phyloP scores from a whole-genome alignment of 1,140 invertebrate species.

The Zaprionus ornatus region DNA sequence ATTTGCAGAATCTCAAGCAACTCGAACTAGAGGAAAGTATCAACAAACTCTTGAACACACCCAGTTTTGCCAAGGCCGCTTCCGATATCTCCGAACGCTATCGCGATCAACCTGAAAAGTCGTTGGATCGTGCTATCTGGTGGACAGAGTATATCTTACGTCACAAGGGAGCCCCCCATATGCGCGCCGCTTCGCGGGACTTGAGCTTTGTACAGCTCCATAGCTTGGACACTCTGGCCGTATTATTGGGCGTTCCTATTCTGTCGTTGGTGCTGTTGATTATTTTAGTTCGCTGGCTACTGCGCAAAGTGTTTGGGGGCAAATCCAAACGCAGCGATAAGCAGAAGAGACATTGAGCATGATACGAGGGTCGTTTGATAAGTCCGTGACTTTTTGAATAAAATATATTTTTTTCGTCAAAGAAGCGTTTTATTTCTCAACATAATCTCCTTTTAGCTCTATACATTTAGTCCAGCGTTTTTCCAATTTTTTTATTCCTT shows the following conservation, averaged over 20 bases:
- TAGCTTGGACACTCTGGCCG: constrained; percentile 84
- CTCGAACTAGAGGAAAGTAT: constrained; percentile 68
- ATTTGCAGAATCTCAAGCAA: constrained; percentile 77
- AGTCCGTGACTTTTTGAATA: too few relatives aligned
- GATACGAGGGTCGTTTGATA: too few relatives aligned
- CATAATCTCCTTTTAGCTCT: too few relatives aligned
- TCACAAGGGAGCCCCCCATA: constrained; percentile 81
- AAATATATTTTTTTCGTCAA: too few relatives aligned
- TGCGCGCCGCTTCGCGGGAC: constrained; percentile 57
- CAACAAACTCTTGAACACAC: constrained; percentile 73
- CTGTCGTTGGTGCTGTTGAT: constrained; percentile 5
- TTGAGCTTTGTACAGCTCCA: constrained; percentile 84
- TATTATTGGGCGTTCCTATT: constrained; percentile 47
- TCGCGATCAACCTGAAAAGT: constrained; percentile 86
- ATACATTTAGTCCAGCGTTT: too few relatives aligned
- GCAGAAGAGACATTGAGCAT: constrained; percentile 42
- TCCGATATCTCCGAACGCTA: constrained; percentile 85
- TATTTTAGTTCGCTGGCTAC: constrained; percentile 12
- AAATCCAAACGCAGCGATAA: constrained; percentile 32
- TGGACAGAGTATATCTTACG: constrained; percentile 89
- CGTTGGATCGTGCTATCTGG: constrained; percentile 88
- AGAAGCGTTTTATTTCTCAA: too few relatives aligned
- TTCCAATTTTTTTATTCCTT: too few relatives aligned
- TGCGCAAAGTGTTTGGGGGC: constrained; percentile 5
- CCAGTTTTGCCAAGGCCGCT: constrained; percentile 82